These are phyloP conservation scores for Zeugodacus cucurbitae DNA, from an alignment of 1,140 invertebrate genomes.

Conservation along the genomic window DNA sequence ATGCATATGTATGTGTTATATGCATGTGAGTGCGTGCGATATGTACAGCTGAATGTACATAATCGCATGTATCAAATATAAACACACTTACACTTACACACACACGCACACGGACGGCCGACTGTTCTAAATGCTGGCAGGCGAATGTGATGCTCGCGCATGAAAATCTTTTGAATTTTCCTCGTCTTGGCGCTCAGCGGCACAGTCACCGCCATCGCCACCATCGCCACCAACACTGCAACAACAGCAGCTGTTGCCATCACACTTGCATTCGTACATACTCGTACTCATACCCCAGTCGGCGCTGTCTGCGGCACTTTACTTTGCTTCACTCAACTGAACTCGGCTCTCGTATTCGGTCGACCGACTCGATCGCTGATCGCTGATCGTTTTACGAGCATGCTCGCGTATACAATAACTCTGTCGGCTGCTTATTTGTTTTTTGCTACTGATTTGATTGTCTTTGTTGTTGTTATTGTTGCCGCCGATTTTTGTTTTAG, in stretches of 20 bases:
- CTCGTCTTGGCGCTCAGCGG: constrained; percentile 1
- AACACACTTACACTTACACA: not conserved
- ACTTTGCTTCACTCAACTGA: constrained; percentile 9
- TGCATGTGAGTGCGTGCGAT: not conserved
- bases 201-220: constrained; percentile 25
- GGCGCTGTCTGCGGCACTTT: not conserved
- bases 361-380: not conserved
- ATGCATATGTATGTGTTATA: not conserved
- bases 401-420: not conserved
- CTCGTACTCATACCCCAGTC: not conserved
- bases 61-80: not conserved
- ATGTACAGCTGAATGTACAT: not conserved
- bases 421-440: not conserved
- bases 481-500: not conserved
- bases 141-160: constrained; percentile 12
- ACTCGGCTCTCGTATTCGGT: not conserved
- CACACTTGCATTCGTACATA: not conserved
- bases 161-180: constrained; percentile 40
- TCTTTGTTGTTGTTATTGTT: not conserved
- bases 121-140: not conserved
- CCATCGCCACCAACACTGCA: not conserved
- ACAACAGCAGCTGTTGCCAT: constrained; percentile 16
- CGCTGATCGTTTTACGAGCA: constrained; percentile 28
- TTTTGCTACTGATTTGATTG: not conserved
- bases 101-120: too few relatives aligned